These are phyloP conservation scores for Hydrochoerus hydrochaeris DNA, from an alignment of 2,113 vertebrate genomes.

Conservation along the genomic window DNA sequence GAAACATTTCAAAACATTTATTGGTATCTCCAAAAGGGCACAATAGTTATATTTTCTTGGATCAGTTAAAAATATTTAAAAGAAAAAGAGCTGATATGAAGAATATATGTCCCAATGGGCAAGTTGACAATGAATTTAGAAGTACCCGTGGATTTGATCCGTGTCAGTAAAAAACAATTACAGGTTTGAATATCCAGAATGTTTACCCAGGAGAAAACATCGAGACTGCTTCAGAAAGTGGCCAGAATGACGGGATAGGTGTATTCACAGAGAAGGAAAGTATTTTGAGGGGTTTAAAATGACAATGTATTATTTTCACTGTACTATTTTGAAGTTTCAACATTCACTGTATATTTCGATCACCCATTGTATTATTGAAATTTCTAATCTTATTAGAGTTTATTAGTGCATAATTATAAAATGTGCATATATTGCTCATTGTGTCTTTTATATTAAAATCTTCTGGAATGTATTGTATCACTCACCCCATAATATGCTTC, in stretches of 20 bases:
- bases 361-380: background rate
- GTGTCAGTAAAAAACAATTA: background rate
- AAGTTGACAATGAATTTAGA: background rate
- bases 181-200: background rate
- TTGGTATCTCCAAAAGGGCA: too few species aligned
- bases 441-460: background rate
- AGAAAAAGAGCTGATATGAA: background rate
- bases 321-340: background rate
- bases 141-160: background rate
- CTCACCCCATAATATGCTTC: background rate
- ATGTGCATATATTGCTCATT: background rate
- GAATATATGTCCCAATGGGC: background rate
- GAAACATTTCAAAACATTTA: background rate
- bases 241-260: background rate
- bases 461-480: background rate
- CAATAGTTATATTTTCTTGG: background rate
- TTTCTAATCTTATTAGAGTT: background rate
- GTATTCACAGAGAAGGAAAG: background rate
- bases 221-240: background rate
- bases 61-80: background rate
- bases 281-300: background rate
- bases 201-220: background rate
- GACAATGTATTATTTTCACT: background rate
- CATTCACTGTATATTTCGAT: background rate
- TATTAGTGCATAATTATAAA: background rate